Conservation (phyloP, 2,888 invertebrate species). For the Terebella lapidaria region DNA sequence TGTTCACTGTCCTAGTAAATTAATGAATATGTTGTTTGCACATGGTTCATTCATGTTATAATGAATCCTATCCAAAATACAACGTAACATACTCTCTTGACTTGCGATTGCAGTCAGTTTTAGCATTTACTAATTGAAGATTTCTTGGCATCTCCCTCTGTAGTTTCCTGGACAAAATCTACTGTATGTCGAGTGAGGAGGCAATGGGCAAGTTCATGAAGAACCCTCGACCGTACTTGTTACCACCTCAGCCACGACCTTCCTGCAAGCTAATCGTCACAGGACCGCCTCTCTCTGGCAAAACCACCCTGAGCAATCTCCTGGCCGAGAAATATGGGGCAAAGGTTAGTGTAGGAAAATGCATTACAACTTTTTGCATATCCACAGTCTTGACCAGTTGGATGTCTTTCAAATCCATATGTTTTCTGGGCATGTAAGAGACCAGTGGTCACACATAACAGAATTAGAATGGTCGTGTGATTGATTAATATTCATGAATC, state of each 20-base stretch:
- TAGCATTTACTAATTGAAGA: too few species aligned
- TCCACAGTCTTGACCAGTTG: too few species aligned
- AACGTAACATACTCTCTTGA: too few species aligned
- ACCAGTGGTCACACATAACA: too few species aligned
- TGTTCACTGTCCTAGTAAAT: conserved; percentile 1
- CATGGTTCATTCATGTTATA: not conserved
- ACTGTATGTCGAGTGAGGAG: conserved; percentile 47
- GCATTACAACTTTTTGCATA: too few species aligned
- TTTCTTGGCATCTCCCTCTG: too few species aligned
- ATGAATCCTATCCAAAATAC: too few species aligned
- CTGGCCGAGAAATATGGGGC: conserved; percentile 49
- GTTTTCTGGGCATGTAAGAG: too few species aligned
- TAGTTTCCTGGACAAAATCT: conserved; percentile 53
- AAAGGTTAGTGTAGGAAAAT: conserved; percentile 42
- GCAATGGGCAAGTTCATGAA: conserved; percentile 49
- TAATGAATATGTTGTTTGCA: not conserved
- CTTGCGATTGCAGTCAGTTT: too few species aligned
- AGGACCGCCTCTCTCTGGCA: conserved; percentile 48
- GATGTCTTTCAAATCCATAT: too few species aligned
- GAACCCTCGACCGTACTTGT: conserved; percentile 51
- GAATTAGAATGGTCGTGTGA: too few species aligned
- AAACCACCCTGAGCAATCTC: conserved; percentile 43
- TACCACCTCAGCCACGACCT: conserved; percentile 49
- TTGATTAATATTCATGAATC: too few species aligned
- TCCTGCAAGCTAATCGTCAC: conserved; percentile 49